Conservation (phyloP, 2,797 vertebrate genomes). For the Clarias platycephalus region DNA sequence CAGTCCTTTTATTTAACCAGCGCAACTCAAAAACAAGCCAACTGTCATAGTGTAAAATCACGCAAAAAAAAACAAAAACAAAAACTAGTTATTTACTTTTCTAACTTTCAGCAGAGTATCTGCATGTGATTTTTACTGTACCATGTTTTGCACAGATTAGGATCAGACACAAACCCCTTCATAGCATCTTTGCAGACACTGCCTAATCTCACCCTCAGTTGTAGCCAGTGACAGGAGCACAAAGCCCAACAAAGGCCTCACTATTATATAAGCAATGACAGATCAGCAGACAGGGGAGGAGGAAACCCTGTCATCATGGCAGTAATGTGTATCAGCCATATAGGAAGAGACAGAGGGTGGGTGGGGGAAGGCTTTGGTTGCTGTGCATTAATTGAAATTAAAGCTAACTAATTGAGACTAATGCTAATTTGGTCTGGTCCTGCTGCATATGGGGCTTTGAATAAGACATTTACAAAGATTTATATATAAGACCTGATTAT, state of each 20-base stretch:
- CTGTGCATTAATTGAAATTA: neutral
- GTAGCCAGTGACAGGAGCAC: conserved; percentile 74
- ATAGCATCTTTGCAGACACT: conserved; percentile 70
- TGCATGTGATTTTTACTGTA: conserved; percentile 63
- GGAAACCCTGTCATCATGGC: conserved; percentile 70
- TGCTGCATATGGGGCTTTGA: neutral
- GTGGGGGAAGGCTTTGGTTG: conserved; percentile 52
- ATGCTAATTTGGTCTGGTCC: neutral
- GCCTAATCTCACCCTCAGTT: conserved; percentile 79
- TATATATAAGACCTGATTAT: neutral
- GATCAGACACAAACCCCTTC: conserved; percentile 75
- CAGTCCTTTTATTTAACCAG: neutral
- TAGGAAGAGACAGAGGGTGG: conserved; percentile 60
- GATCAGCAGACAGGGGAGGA: conserved; percentile 76
- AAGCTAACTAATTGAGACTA: neutral
- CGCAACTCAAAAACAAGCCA: conserved; percentile 48
- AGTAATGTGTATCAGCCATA: conserved; percentile 76
- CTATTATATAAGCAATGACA: conserved; percentile 82
- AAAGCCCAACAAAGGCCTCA: conserved; percentile 77
- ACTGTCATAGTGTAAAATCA: conserved; percentile 56
- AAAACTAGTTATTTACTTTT: conserved; percentile 60
- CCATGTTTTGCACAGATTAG: conserved; percentile 67
- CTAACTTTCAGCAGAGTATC: conserved; percentile 57
- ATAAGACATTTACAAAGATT: neutral
- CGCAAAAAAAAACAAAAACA: conserved; percentile 42